Evolutionary conservation across 2,797 vertebrate genomes (phyloP).

Genomic region (Anguilla obscura): DNA sequence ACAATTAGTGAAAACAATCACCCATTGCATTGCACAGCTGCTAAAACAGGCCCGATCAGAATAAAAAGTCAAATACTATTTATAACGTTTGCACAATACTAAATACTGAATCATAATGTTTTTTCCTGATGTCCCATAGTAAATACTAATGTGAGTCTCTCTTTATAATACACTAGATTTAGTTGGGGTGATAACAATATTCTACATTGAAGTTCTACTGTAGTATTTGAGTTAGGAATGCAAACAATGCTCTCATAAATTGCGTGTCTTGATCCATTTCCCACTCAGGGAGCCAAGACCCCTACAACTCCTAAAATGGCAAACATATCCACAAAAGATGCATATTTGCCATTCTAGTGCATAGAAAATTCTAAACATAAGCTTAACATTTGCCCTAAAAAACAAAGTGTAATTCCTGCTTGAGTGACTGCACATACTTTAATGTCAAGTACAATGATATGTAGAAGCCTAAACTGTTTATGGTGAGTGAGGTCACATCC

Average conservation of each 20-base stretch:
- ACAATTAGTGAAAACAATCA: neutral
- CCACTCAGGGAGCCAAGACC: neutral
- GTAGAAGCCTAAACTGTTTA: neutral
- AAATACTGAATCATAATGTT: neutral
- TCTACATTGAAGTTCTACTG: neutral
- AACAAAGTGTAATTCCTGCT: neutral
- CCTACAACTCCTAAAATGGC: neutral
- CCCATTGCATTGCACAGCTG: neutral
- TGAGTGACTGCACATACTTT: neutral
- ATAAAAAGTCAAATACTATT: neutral
- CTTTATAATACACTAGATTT: neutral
- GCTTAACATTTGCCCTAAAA: neutral
- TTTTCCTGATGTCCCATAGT: neutral
- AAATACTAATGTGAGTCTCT: neutral
- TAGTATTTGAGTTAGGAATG: neutral
- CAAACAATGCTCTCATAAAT: neutral
- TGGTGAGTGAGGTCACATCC: neutral
- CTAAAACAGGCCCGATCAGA: neutral
- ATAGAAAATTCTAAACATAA: neutral
- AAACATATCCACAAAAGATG: neutral
- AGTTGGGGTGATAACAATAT: neutral
- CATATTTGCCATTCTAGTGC: neutral
- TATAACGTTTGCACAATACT: neutral
- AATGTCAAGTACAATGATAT: neutral
- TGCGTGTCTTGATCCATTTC: neutral